Evolutionary conservation across 30 jellyfish, hydroid and myxozoan species (phyloP).

Genomic region (Cassiopea xamachana): DNA sequence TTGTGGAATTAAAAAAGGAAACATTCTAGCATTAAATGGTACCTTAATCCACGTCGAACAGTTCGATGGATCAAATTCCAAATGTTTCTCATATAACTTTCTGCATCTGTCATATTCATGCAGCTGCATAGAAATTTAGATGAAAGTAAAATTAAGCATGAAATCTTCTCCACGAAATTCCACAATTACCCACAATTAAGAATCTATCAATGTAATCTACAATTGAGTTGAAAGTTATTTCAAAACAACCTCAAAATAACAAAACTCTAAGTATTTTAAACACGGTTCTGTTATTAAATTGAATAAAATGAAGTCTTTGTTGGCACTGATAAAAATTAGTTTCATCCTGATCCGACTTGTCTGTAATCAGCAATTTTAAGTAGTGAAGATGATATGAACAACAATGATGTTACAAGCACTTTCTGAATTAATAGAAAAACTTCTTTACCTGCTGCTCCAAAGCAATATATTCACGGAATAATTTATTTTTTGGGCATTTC

Average conservation of each 20-base stretch:
- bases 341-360: too few species aligned
- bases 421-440: neutral
- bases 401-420: neutral
- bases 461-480: constrained; percentile 91
- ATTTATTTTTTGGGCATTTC: constrained; percentile 93
- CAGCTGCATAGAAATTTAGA: constrained; percentile 55
- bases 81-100: constrained; percentile 87
- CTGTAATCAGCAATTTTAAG: too few species aligned
- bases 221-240: neutral
- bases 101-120: constrained; percentile 98
- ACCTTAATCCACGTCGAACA: constrained; percentile 99
- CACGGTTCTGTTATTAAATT: too few species aligned
- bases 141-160: neutral
- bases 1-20: too few species aligned
- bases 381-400: too few species aligned
- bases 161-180: too few species aligned
- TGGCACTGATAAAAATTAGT: too few species aligned
- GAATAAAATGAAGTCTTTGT: too few species aligned
- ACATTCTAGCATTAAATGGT: neutral
- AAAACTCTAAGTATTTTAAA: neutral
- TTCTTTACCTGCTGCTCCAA: constrained; percentile 82
- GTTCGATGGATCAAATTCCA: constrained; percentile 97
- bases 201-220: neutral
- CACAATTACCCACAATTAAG: too few species aligned
- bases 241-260: neutral